These are phyloP conservation scores for Amazona vittata DNA, from an alignment of 2,113 vertebrate species.

Conservation along the genomic window DNA sequence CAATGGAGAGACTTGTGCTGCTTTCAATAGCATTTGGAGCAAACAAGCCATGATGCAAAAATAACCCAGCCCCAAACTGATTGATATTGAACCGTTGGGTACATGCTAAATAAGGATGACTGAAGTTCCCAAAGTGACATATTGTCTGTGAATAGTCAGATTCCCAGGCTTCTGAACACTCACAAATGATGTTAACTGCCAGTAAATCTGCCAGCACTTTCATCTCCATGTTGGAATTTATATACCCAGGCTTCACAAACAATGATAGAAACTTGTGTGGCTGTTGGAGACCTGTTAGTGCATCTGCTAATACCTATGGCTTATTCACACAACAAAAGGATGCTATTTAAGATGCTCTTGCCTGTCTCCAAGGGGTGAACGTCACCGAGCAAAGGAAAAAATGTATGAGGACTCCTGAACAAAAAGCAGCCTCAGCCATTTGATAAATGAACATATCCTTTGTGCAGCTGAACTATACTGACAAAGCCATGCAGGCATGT, in stretches of 20 bases:
- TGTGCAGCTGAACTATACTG: background rate
- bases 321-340: background rate
- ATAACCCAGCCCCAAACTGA: background rate
- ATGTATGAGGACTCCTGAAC: background rate
- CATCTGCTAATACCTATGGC: background rate
- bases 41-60: background rate
- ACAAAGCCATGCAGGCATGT: background rate
- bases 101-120: background rate
- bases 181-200: background rate
- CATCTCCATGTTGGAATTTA: background rate
- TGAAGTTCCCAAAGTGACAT: background rate
- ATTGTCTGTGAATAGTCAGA: background rate
- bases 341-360: background rate
- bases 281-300: background rate
- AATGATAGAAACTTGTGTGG: background rate
- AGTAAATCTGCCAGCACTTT: background rate
- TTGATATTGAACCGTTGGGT: background rate
- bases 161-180: background rate
- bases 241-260: background rate
- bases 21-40: background rate
- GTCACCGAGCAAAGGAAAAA: background rate
- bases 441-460: background rate
- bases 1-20: background rate
- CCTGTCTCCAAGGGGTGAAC: background rate
- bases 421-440: background rate